A percentile compares a stretch with the other conserved stretches of the same genome.
Conservation (phyloP, 2,888 invertebrate species). For the Dilophus febrilis region DNA sequence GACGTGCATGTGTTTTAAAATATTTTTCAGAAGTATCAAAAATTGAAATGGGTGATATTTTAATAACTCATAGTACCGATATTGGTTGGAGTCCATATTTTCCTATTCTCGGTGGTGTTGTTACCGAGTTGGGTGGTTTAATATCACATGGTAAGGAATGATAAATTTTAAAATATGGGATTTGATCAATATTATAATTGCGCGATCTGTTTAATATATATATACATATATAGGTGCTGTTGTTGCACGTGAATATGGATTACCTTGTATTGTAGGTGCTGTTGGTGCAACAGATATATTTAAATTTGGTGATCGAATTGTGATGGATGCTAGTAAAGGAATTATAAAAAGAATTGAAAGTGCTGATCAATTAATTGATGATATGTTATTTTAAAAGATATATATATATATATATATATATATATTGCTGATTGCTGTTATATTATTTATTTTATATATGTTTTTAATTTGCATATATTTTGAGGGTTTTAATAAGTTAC, state of each 20-base stretch:
- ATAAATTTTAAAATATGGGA: conserved; percentile 1
- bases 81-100: conserved; percentile 79
- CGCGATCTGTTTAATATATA: neutral
- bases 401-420: no score
- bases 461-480: no score
- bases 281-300: conserved; percentile 46
- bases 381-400: no score
- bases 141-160: conserved; percentile 57
- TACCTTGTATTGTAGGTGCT: conserved; percentile 68
- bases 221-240: conserved; percentile 44
- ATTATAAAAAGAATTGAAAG: neutral
- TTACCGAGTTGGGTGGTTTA: conserved; percentile 68
- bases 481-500: no score
- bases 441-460: no score
- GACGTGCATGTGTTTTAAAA: conserved; percentile 53
- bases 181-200: neutral
- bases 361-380: neutral
- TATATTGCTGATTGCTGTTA: no score
- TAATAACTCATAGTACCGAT: conserved; percentile 62
- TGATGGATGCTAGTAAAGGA: conserved; percentile 35
- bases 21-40: conserved; percentile 42
- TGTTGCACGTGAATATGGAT: conserved; percentile 65
- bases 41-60: conserved; percentile 46
- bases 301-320: conserved; percentile 44
- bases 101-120: conserved; percentile 56